phyloP scores from a whole-genome alignment of 2,888 invertebrate species.

The Oscheius sp. region DNA sequence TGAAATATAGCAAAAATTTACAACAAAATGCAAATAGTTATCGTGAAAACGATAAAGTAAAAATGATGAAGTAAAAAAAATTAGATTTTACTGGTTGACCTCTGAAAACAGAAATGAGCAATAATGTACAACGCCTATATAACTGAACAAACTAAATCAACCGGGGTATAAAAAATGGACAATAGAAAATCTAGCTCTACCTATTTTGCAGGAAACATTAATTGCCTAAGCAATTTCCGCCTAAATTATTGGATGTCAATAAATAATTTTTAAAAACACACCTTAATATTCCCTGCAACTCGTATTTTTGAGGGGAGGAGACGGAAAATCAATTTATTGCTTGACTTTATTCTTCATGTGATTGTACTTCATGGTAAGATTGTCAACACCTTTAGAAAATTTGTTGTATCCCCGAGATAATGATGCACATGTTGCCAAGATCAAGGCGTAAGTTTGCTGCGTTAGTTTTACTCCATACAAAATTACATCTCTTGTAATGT shows the following conservation, averaged over 20 bases:
- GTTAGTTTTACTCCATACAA: slow-evolving; percentile 59
- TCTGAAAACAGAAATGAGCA: slow-evolving; percentile 9
- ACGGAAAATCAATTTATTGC: slow-evolving; percentile 15
- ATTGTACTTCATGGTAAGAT: slow-evolving; percentile 49
- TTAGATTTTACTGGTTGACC: slow-evolving; percentile 8
- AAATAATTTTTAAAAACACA: background rate
- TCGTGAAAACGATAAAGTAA: background rate
- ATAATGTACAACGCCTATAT: slow-evolving; percentile 22
- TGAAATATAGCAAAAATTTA: background rate
- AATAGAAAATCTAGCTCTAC: slow-evolving; percentile 18
- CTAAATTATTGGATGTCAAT: background rate
- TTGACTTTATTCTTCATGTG: slow-evolving; percentile 47
- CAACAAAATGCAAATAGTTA: background rate
- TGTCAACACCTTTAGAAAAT: slow-evolving; percentile 52
- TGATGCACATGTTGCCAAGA: slow-evolving; percentile 45
- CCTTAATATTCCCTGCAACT: background rate
- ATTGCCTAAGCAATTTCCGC: background rate
- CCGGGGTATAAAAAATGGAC: slow-evolving; percentile 13
- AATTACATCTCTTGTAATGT: slow-evolving; percentile 58
- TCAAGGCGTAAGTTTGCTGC: slow-evolving; percentile 58
- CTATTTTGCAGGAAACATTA: slow-evolving; percentile 8
- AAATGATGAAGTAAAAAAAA: background rate
- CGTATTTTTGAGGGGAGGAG: slow-evolving; percentile 8
- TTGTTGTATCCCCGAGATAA: slow-evolving; percentile 52
- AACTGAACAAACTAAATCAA: slow-evolving; percentile 11